A percentile compares a stretch with the other conserved stretches of the same genome.
Evolutionary conservation across 1,140 invertebrate genomes (phyloP).

Genomic region (Pseudobourletiella spinata): DNA sequence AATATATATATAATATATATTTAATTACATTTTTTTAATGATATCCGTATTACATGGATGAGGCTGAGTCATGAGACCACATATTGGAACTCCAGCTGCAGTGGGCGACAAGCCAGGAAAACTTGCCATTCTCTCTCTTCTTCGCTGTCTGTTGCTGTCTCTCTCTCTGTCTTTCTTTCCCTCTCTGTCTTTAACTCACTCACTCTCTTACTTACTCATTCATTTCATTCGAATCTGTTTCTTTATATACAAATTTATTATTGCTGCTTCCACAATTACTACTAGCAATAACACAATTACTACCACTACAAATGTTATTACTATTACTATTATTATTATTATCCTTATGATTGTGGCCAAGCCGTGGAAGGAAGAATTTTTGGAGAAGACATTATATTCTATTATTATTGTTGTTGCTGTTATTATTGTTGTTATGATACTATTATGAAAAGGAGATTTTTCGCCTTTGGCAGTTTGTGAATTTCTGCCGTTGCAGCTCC

Average conservation of each 20-base stretch:
- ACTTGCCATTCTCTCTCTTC: constrained; percentile 4
- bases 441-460: not conserved
- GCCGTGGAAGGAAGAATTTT: no score
- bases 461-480: not conserved
- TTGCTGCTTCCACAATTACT: no score
- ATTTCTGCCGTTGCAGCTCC: constrained; percentile 10
- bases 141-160: no score
- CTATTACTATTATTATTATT: not conserved
- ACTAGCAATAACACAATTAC: no score
- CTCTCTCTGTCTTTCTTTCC: no score
- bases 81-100: constrained; percentile 13
- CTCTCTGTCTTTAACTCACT: no score
- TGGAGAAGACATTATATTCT: no score
- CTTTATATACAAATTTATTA: no score
- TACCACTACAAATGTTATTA: not conserved
- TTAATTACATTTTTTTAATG: not conserved
- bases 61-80: constrained; percentile 17
- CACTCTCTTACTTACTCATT: no score
- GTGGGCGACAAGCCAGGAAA: constrained; percentile 9
- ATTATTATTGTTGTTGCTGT: not conserved
- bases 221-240: no score
- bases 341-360: no score
- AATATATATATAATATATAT: not conserved
- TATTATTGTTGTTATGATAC: not conserved
- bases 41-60: constrained; percentile 18